Evolutionary conservation across 2,113 vertebrate genomes (phyloP).

Genomic region (Sylvia atricapilla): DNA sequence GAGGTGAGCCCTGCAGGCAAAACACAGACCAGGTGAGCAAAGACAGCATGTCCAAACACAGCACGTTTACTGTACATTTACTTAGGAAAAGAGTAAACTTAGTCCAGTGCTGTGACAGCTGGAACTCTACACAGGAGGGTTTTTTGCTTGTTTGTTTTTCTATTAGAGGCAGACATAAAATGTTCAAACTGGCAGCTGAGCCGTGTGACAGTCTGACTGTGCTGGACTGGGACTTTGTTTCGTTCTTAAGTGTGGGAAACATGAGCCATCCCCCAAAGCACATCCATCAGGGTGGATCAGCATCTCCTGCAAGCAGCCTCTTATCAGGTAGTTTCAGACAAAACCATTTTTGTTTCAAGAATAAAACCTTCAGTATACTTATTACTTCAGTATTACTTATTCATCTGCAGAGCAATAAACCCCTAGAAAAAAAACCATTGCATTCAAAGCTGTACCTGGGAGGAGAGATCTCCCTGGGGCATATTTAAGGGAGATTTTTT

Average conservation of each 20-base stretch:
- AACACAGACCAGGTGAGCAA: neutral
- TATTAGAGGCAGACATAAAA: neutral
- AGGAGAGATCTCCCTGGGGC: neutral
- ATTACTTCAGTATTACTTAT: neutral
- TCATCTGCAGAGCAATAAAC: neutral
- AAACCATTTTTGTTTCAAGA: neutral
- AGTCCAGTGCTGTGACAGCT: neutral
- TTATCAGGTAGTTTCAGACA: neutral
- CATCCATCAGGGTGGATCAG: neutral
- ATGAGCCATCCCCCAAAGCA: neutral
- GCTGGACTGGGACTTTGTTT: neutral
- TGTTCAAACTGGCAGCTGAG: neutral
- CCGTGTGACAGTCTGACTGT: neutral
- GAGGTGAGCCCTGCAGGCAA: neutral
- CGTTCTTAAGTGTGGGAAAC: neutral
- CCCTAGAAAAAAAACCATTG: neutral
- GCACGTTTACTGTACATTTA: neutral
- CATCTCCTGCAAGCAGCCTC: neutral
- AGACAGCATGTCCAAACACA: slow-evolving; percentile 9
- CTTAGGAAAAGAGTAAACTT: neutral
- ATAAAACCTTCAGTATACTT: neutral
- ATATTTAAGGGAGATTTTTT: neutral
- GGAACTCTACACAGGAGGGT: neutral
- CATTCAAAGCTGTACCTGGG: neutral
- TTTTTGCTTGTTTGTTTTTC: neutral